Evolutionary conservation across 2,113 vertebrate genomes (phyloP), one percentile per base, ranked within the genome.

Genomic region (Dicrurus megarhynchus): DNA sequence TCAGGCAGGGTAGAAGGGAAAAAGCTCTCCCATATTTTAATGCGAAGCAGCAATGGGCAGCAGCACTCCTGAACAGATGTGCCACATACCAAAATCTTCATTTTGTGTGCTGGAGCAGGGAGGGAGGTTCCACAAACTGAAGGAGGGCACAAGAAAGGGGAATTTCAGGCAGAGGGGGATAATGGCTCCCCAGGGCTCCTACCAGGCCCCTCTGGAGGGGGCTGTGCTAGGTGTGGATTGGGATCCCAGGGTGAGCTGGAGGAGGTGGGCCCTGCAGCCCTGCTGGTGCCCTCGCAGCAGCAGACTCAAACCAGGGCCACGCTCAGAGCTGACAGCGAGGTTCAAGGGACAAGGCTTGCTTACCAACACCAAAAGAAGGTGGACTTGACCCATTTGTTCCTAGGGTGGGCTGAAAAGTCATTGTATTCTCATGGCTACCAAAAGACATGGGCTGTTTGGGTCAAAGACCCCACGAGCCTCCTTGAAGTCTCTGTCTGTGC

Each of bases 241-340:
- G 41, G 57, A 60, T 56, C 18, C 57, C 44, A 18, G 77, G 32
- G 16, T 33, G 64, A 67, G 13, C 41, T 64, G 30, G 52, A 68
- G 33, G 57, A 59, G 11, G 0, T 35, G 33, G 35, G 52, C 44
- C 67, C 59, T 50, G 50, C 42, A 28, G 74, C 17, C 37, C 6
- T 55, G 53, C 35, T 30, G 67, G 13, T 49, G 70, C n/a, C 20
- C 39, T 82, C 0, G 0, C 6, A 42, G 53, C 47, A 69, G 19
- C 35, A 44, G 11, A 6, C 28, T 41, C 21, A 13, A 53, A 50
- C 44, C 47, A 24, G 19, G 73, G 41, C 55, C 52, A 20, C 32
- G 10, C 28, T 33, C n/a, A 69, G 60, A 61, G 74, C 64, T 87
- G 39, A 35, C 22, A 32, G 22, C 6, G 55, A 84, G 52, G 6